These are phyloP conservation scores for Bacillus rossius DNA, from an alignment of 1,140 invertebrate species.

Conservation along the genomic window DNA sequence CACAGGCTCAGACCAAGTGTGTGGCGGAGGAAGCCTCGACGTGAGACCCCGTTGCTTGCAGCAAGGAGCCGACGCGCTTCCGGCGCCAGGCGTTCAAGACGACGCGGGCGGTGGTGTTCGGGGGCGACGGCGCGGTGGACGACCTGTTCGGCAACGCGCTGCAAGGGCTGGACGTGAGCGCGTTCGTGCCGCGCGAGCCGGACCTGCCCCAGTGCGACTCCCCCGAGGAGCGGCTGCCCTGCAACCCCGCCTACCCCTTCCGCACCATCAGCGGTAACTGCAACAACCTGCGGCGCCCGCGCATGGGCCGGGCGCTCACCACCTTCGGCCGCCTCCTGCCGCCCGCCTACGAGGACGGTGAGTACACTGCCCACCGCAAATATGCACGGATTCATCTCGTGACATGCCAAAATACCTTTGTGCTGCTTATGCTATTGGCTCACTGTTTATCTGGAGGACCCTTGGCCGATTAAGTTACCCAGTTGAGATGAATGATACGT, in stretches of 20 bases:
- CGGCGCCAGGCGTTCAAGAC: no score
- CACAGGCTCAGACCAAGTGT: no score
- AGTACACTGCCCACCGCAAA: constrained; percentile 23
- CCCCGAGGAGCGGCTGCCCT: constrained; percentile 50
- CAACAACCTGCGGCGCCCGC: constrained; percentile 85
- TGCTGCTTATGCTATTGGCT: no score
- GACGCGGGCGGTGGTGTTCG: no score
- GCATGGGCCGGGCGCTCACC: constrained; percentile 76
- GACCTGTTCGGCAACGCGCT: constrained; percentile 20
- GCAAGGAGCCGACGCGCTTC: no score
- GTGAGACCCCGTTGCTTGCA: no score
- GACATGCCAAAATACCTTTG: no score
- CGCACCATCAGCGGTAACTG: constrained; percentile 82
- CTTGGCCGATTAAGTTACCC: no score
- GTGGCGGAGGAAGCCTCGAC: no score
- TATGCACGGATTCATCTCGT: no score
- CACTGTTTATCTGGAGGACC: no score
- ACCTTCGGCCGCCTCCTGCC: constrained; percentile 82
- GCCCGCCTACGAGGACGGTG: constrained; percentile 83
- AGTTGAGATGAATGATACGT: no score
- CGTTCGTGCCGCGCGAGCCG: constrained; percentile 44
- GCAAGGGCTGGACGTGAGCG: constrained; percentile 64
- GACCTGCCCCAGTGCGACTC: constrained; percentile 42
- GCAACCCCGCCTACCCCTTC: constrained; percentile 75
- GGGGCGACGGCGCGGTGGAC: not conserved